Conservation (phyloP, 2,888 invertebrate species). For the Margaritifera margaritifera region DNA sequence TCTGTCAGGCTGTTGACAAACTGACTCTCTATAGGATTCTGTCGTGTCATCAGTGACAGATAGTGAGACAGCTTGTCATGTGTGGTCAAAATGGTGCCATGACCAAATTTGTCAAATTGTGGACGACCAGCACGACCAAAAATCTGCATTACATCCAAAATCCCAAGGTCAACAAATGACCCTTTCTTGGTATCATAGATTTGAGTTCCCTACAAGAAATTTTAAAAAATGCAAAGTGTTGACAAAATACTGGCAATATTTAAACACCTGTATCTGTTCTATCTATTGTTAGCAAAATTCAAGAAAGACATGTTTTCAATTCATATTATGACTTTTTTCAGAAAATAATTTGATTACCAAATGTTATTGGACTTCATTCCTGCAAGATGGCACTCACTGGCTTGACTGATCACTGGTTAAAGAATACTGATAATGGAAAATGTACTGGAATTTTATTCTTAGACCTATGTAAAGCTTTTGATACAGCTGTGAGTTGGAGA, state of each 20-base stretch:
- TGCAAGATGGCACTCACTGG: no score
- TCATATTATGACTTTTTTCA: no score
- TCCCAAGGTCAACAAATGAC: slow-evolving; percentile 93
- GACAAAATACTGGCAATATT: not conserved
- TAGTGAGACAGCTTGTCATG: slow-evolving; percentile 95
- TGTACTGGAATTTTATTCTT: no score
- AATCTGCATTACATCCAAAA: slow-evolving; percentile 91
- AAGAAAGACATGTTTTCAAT: no score
- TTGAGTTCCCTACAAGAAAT: slow-evolving; percentile 86
- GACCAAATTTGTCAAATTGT: slow-evolving; percentile 93
- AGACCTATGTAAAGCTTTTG: no score
- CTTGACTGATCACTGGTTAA: no score
- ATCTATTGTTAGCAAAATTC: no score
- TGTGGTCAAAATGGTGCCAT: slow-evolving; percentile 95
- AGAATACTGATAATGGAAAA: no score
- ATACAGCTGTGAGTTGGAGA: no score
- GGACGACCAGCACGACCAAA: slow-evolving; percentile 99
- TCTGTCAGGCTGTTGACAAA: slow-evolving; percentile 93
- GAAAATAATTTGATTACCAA: no score
- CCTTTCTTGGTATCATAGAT: slow-evolving; percentile 97
- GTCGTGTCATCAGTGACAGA: slow-evolving; percentile 92
- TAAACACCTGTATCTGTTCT: not conserved
- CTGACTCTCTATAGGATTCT: slow-evolving; percentile 98
- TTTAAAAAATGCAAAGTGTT: not conserved
- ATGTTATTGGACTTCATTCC: no score